Base-by-base conservation (phyloP, 2,113 vertebrate species). In the Pachyramphus minor region DNA sequence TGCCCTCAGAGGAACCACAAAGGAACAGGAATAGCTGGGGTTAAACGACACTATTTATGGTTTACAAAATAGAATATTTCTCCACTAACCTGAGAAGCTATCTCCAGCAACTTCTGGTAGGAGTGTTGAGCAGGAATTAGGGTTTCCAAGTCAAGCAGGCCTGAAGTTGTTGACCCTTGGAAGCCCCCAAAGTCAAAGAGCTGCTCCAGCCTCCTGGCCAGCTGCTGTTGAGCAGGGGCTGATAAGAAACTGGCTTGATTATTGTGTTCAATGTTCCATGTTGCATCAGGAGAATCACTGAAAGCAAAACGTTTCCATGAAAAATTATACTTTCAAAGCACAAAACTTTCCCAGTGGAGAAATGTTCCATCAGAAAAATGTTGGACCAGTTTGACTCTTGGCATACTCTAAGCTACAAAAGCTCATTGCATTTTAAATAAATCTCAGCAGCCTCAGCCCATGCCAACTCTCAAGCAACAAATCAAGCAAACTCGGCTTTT, bases 391-490 rank as follows among this genome's bases (percentile, higher is more conserved):
- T 81, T 91, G 89, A 85, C 59, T 95, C 84, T 94, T 97, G 96
- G 95, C 94, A 89, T 59, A 25, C 23, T 75, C 58, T 24, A 39
- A 79, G 45, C 67, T 83, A 96, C 41, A 89, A 96, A 95, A 93
- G 21, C 87, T 91, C 58, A 62, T 39, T 95, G 95, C 84, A 73
- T 93, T 97, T 94, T 94, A 94, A 96, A 85, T 79, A 94, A 93
- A 89, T 71, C 82, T 85, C 37, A 72, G 62, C 89, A 84, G 62
- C 81, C 59, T 89, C 41, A 91, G 71, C 45, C 62, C 20, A 37
- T 89, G 91, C 93, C 94, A 97, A 20, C 45, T 91, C 78, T 87
- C 84, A 87, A 85, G 66, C 71, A 95, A 87, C 64, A 84, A 84
- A 92, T 71, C 83, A 91, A 87, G 49, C 73, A 84, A 93, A 93